phyloP scores from a whole-genome alignment of 2,888 invertebrate species.

The Drosophila sordidapex region DNA sequence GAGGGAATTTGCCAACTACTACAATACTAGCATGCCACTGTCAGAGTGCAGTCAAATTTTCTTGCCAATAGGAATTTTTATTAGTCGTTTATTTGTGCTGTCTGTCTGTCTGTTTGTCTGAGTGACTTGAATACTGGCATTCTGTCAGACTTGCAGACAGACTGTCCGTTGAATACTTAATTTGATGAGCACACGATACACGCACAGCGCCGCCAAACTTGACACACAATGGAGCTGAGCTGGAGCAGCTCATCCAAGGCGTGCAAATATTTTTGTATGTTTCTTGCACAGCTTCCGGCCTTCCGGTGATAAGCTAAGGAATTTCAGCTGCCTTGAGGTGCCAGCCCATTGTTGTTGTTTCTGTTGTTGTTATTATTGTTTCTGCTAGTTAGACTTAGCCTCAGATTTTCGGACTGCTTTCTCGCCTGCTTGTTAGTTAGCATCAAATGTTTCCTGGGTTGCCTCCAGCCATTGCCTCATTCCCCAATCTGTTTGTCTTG shows the following conservation, averaged over 20 bases:
- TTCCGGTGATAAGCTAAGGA: conserved; percentile 75
- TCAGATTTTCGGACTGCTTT: conserved; percentile 34
- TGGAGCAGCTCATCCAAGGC: conserved; percentile 36
- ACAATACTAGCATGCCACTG: conserved; percentile 8
- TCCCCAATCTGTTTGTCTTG: conserved; percentile 17
- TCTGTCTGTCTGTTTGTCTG: conserved; percentile 18
- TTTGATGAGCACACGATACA: conserved; percentile 67
- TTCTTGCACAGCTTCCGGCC: conserved; percentile 75
- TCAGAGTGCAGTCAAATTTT: conserved; percentile 42
- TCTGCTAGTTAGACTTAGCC: conserved; percentile 35
- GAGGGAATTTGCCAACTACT: conserved; percentile 14
- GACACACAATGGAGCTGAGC: conserved; percentile 45
- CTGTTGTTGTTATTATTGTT: conserved; percentile 18
- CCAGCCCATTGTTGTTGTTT: conserved; percentile 27
- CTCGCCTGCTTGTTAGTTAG: conserved; percentile 66
- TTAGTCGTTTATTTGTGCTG: conserved; percentile 44
- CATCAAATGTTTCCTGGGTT: conserved; percentile 63
- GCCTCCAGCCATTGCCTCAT: conserved; percentile 48
- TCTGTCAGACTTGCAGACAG: conserved; percentile 27
- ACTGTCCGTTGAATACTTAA: conserved; percentile 71
- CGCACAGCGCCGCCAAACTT: conserved; percentile 35
- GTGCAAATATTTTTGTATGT: conserved; percentile 75
- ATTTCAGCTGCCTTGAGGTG: conserved; percentile 69
- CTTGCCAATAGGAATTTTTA: conserved; percentile 52
- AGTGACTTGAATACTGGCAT: conserved; percentile 21